Conservation (phyloP, 2,113 vertebrate genomes). For the Brienomyrus brachyistius region DNA sequence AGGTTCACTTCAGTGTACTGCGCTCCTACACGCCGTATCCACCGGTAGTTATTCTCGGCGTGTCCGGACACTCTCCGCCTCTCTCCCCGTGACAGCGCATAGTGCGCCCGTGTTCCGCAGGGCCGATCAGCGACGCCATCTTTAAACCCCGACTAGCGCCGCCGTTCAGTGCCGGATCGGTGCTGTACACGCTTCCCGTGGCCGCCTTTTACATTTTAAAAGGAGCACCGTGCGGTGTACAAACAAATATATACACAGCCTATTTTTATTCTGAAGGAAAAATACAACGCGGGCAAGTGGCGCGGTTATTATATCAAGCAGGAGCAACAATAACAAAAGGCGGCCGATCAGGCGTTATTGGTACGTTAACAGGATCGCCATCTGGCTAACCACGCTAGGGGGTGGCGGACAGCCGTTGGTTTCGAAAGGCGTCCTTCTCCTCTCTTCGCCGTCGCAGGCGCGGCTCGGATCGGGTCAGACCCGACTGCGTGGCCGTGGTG, state of each 20-base stretch:
- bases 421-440: conserved; percentile 5
- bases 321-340: conserved; percentile 43
- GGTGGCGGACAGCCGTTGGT: conserved; percentile 14
- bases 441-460: background rate
- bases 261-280: conserved; percentile 18
- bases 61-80: background rate
- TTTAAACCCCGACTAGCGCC: conserved; percentile 69
- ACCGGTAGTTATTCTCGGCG: background rate
- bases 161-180: conserved; percentile 42
- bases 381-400: conserved; percentile 20
- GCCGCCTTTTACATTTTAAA: conserved; percentile 25
- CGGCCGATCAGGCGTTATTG: conserved; percentile 45
- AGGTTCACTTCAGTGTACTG: background rate
- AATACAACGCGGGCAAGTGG: conserved; percentile 21
- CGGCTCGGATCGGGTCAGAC: conserved; percentile 12
- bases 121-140: conserved; percentile 61
- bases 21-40: background rate
- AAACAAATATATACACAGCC: conserved; percentile 16
- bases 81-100: conserved; percentile 27
- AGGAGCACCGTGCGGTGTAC: conserved; percentile 18
- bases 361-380: conserved; percentile 43
- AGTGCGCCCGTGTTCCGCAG: conserved; percentile 61
- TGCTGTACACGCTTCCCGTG: conserved; percentile 33
- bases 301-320: conserved; percentile 5
- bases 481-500: conserved; percentile 32